These are phyloP conservation scores for Delphinus delphis DNA, from an alignment of 2,113 vertebrate genomes.

Conservation along the genomic window DNA sequence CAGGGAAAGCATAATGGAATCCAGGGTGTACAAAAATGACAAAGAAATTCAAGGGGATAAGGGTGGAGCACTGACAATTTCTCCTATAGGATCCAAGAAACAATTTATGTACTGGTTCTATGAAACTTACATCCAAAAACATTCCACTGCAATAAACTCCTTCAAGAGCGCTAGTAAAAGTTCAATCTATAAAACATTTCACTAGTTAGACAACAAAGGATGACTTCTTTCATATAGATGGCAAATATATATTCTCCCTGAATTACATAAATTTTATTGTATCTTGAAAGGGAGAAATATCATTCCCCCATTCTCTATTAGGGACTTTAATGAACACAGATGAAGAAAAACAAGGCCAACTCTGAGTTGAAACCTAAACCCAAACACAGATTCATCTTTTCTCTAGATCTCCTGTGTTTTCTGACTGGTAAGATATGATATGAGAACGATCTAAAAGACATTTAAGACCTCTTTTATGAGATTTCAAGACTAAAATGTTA, in stretches of 20 bases:
- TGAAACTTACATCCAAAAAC: neutral
- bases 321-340: neutral
- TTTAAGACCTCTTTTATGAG: neutral
- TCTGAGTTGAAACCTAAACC: neutral
- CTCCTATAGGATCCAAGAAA: neutral
- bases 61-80: neutral
- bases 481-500: neutral
- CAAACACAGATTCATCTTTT: neutral
- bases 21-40: neutral
- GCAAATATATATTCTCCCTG: neutral
- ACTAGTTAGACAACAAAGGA: neutral
- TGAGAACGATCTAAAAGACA: neutral
- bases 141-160: neutral
- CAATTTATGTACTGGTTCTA: neutral
- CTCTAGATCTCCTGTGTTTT: neutral
- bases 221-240: slow-evolving; percentile 41
- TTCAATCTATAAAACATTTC: neutral
- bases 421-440: too few relatives aligned
- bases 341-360: neutral
- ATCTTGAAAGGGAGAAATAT: neutral
- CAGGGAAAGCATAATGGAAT: neutral
- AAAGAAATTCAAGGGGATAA: neutral
- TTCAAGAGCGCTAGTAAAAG: slow-evolving; percentile 28
- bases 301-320: neutral
- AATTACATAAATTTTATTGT: neutral